phyloP scores from a whole-genome alignment of 2,797 vertebrate species.

The Gallinago solitaria region DNA sequence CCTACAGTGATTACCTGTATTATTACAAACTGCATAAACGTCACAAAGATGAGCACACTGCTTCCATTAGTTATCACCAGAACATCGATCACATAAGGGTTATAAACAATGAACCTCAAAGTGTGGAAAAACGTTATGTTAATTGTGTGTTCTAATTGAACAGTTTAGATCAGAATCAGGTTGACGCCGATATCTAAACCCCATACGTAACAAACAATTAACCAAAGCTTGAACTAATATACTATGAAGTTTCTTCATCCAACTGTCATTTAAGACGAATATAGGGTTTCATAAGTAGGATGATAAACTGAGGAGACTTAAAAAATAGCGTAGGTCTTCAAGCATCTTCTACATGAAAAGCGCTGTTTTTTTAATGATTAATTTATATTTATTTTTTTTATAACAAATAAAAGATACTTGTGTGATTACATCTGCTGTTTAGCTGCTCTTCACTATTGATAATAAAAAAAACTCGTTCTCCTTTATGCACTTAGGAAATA shows the following conservation, averaged over 20 bases:
- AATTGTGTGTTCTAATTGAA: not conserved
- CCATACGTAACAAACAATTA: not conserved
- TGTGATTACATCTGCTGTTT: slow-evolving; percentile 16
- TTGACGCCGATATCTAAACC: not conserved
- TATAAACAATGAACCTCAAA: not conserved
- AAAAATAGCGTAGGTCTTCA: not conserved
- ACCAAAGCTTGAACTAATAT: not conserved
- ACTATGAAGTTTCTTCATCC: not conserved
- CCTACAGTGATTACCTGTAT: not conserved
- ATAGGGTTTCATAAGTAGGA: not conserved
- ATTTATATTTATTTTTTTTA: not conserved
- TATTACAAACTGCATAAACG: not conserved
- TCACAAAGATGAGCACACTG: not conserved
- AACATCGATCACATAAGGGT: not conserved
- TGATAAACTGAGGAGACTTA: not conserved
- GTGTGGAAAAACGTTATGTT: not conserved
- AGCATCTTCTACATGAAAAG: not conserved
- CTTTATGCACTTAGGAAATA: not conserved
- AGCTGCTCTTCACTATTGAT: not conserved
- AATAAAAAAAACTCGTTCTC: slow-evolving; percentile 23
- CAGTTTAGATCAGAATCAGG: not conserved
- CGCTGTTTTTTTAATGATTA: slow-evolving; percentile 1
- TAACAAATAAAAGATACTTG: not conserved
- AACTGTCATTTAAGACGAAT: not conserved
- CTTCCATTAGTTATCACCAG: not conserved